Evolutionary conservation across 2,797 vertebrate species (phyloP), one percentile per base, ranked within the genome.

Genomic region (Microhierax caerulescens): DNA sequence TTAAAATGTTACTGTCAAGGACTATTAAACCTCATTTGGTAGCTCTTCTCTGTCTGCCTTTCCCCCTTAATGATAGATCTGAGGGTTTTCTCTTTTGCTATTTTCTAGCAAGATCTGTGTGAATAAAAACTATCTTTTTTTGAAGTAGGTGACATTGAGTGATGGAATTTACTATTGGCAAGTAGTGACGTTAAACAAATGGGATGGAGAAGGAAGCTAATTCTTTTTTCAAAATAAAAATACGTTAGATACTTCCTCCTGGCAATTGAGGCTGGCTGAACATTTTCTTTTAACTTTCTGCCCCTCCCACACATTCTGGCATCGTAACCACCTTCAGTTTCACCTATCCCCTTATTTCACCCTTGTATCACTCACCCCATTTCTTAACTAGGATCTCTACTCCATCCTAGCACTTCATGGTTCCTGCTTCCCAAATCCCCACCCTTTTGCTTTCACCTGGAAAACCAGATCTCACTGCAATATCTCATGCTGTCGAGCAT

Each of bases 371-470:
- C 23, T 13, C 12, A 3, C 22, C 5, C 1, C 4, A 11, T 70
- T 79, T 88, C 68, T 73, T 67, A 36, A 39, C 13, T 36, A 43
- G 12, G 9, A 25, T 70, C 36, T 63, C 36, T 43, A 3, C 19
- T 54, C 39, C n/a, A 5, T 69, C 16, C 28, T 60, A 27, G 7
- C 21, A n/a, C 20, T 76, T 85, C 14, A 22, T 0, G 0, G 47
- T 22, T 91, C 20, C 36, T 76, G 11, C 34, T 84, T 93, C 27
- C 51, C 19, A 53, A 77, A 88, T 83, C 77, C 34, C 50, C 11
- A 54, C 30, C 28, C 16, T 57, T 84, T 45, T 48, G 13, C 69
- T 92, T 94, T 65, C 53, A 69, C 15, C 32, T 65, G 57, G 56
- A 21, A 72, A 80, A 53, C 3, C 3, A 17, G 39, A 75, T 30